Conservation (phyloP, 2,113 vertebrate species). For the Fulica atra region DNA sequence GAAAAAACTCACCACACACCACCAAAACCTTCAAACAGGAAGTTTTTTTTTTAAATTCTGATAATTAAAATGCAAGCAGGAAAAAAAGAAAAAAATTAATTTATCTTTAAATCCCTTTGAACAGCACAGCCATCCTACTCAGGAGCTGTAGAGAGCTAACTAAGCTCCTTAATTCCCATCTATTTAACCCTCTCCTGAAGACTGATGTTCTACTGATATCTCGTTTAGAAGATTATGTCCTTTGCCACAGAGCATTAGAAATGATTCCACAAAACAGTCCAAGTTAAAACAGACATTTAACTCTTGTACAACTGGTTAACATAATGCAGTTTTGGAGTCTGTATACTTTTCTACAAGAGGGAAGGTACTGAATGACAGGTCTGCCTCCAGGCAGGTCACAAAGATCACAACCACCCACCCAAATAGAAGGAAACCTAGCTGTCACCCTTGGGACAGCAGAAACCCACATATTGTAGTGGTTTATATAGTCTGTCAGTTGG, state of each 20-base stretch:
- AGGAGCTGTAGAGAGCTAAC: background rate
- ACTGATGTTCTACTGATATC: constrained; percentile 16
- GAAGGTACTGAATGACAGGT: background rate
- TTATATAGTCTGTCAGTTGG: constrained; percentile 36
- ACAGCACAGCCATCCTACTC: constrained; percentile 6
- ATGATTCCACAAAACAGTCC: background rate
- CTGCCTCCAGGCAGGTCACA: constrained; percentile 23
- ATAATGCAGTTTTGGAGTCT: background rate
- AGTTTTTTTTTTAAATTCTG: background rate
- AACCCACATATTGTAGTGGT: constrained; percentile 8
- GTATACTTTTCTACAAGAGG: background rate
- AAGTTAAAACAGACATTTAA: background rate
- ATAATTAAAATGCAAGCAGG: constrained; percentile 22
- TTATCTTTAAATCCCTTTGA: constrained; percentile 33
- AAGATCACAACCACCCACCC: constrained; percentile 1
- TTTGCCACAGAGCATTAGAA: background rate
- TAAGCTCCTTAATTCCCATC: constrained; percentile 31
- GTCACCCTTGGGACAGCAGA: background rate
- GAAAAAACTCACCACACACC: background rate
- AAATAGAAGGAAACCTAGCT: constrained; percentile 18
- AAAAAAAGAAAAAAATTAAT: background rate
- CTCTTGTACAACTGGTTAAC: background rate
- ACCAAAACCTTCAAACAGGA: background rate
- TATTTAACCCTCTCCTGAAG: constrained; percentile 43
- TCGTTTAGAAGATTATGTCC: background rate